Conservation (phyloP, 2,888 invertebrate genomes). For the Sphaerophoria taeniata region DNA sequence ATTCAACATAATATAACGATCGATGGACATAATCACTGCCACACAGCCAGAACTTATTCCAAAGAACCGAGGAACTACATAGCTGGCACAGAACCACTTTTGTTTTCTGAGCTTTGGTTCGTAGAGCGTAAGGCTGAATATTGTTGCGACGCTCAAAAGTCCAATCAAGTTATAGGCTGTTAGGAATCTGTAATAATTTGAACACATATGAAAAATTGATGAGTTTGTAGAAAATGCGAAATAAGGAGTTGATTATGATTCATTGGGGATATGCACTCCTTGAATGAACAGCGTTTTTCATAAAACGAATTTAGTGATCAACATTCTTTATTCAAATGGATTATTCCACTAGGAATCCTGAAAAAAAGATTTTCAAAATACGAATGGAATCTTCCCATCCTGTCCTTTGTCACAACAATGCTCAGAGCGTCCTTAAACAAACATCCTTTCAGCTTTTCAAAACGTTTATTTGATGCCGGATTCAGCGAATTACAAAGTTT, state of each 20-base stretch:
- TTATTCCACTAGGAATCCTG: no score
- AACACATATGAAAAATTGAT: background rate
- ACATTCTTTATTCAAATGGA: no score
- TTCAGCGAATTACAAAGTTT: no score
- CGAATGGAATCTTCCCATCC: no score
- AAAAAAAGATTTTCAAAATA: no score
- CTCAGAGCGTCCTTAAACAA: no score
- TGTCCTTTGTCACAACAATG: no score
- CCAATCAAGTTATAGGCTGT: constrained; percentile 92
- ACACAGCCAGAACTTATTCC: constrained; percentile 94
- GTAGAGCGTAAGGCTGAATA: constrained; percentile 83
- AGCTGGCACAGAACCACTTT: constrained; percentile 80
- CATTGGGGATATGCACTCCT: no score
- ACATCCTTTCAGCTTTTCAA: no score
- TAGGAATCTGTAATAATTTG: constrained; percentile 86
- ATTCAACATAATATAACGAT: constrained; percentile 93
- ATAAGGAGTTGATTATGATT: background rate
- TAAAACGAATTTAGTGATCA: no score
- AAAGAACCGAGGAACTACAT: constrained; percentile 91
- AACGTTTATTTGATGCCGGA: no score
- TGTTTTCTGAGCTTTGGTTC: constrained; percentile 76
- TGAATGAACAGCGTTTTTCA: no score
- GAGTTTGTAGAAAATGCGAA: background rate
- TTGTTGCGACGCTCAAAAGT: constrained; percentile 89
- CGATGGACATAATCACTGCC: constrained; percentile 94